Base-by-base conservation (phyloP, 2,888 invertebrate species). In the Orgyia antiqua region DNA sequence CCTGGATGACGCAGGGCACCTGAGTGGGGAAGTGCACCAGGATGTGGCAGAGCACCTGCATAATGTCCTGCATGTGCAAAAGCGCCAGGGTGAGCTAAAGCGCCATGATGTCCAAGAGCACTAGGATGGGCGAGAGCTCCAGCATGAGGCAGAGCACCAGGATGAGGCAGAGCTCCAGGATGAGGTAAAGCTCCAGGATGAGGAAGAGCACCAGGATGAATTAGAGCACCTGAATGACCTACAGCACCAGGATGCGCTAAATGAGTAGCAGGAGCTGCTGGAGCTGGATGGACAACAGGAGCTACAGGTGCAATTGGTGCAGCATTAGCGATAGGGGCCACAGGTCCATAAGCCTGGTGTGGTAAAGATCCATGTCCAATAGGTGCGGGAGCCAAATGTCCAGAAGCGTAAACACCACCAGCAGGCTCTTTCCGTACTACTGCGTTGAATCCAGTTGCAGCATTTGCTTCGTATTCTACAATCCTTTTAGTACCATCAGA, bases 401-500 rank as follows among this genome's bases (percentile, higher is more conserved):
- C 46, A 21, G 50, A 20, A 3, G 50, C 37, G 21, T 51, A 53
- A 30, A 53, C 39, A 7, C 64, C 65, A 32, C 53, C 54, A 30
- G 68, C 62, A 38, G 69, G 70, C 13, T 71, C 71, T 31, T 76
- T 74, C 34, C 68, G 68, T 8, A 76, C 68, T 9, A 74, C 65
- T 28, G 75, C 75, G 39, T 71, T 72, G 46, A 76, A 76, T 42
- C 72, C 74, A 41, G 65, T 55, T 15, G 66, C 62, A 27, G 74
- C 61, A 41, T 77, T 66, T 19, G 74, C 72, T 10, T 65, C 57
- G 45, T 90, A 90, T 45, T 90, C 89, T 2, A 90, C 90, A 8
- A 87, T 87, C 37, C 90, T 86, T 41, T 73, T 74, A 5, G 87
- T 87, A 45, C 90, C 90, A 60, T 90, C 90, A 1, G 90, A 79